phyloP scores from a whole-genome alignment of 2,888 invertebrate species.

The Lochmaea capreae region DNA sequence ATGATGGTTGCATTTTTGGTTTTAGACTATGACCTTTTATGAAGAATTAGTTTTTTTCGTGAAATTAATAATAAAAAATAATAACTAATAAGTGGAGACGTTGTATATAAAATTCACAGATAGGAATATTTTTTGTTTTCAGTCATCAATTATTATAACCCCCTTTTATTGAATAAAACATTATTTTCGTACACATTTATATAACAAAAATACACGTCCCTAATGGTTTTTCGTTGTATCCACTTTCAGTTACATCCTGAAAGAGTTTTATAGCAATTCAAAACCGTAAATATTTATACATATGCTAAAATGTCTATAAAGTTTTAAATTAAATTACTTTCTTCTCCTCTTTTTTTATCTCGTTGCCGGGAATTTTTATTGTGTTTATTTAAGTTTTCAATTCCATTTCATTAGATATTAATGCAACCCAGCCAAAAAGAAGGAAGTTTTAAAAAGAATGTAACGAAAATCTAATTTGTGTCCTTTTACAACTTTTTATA shows the following conservation, averaged over 20 bases:
- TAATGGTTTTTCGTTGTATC: too few relatives aligned
- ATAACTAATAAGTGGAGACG: too few relatives aligned
- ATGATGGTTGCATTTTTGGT: too few relatives aligned
- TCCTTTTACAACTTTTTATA: background rate
- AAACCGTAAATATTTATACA: constrained; percentile 6
- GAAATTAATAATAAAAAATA: too few relatives aligned
- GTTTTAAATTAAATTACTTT: background rate
- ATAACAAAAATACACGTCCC: too few relatives aligned
- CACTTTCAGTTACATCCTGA: background rate
- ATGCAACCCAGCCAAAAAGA: background rate
- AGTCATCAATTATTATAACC: too few relatives aligned
- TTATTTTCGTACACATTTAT: too few relatives aligned
- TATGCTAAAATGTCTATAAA: constrained; percentile 7
- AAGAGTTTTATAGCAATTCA: background rate
- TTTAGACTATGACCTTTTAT: too few relatives aligned
- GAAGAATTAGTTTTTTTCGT: too few relatives aligned
- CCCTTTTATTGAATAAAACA: too few relatives aligned
- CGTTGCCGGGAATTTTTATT: background rate
- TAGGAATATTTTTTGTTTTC: too few relatives aligned
- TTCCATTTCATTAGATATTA: constrained; percentile 10
- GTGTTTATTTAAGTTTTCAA: constrained; percentile 13
- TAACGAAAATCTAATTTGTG: background rate
- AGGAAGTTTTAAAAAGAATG: background rate
- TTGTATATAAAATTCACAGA: too few relatives aligned
- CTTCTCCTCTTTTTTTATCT: background rate